phyloP scores from a whole-genome alignment of 1,140 invertebrate species.

The Oncopeltus fasciatus region DNA sequence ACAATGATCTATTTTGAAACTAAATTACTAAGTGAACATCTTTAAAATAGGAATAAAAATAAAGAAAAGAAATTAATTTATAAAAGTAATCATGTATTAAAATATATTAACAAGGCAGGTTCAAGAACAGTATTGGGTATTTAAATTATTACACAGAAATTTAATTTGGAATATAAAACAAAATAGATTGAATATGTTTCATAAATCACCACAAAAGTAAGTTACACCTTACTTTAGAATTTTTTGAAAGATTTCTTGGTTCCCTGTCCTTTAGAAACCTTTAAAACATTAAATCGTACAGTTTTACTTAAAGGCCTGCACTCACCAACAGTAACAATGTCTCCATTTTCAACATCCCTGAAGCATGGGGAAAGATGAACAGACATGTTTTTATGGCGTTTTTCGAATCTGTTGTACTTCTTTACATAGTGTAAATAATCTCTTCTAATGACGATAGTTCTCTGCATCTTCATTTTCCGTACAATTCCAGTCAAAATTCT shows the following conservation, averaged over 20 bases:
- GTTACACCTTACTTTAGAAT: constrained; percentile 39
- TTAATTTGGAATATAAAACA: not conserved
- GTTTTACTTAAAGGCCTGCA: constrained; percentile 97
- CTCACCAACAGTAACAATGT: constrained; percentile 96
- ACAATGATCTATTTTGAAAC: no score
- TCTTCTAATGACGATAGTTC: constrained; percentile 92
- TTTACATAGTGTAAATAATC: constrained; percentile 96
- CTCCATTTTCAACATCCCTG: constrained; percentile 92
- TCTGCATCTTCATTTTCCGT: constrained; percentile 96
- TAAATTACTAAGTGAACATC: no score
- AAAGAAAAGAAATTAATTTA: not conserved
- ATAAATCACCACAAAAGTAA: not conserved
- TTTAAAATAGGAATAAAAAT: not conserved
- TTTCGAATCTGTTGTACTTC: constrained; percentile 99
- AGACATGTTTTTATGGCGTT: constrained; percentile 96
- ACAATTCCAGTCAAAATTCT: constrained; percentile 93
- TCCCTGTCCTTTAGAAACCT: constrained; percentile 87
- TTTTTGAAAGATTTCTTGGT: constrained; percentile 93
- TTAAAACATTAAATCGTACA: constrained; percentile 96
- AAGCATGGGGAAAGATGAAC: constrained; percentile 98
- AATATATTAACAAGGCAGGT: not conserved
- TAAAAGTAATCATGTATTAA: not conserved
- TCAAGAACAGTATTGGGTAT: not conserved
- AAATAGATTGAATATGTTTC: not conserved
- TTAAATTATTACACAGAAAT: not conserved